Base-by-base conservation (phyloP, 2,888 invertebrate species). In the Melieria picta region DNA sequence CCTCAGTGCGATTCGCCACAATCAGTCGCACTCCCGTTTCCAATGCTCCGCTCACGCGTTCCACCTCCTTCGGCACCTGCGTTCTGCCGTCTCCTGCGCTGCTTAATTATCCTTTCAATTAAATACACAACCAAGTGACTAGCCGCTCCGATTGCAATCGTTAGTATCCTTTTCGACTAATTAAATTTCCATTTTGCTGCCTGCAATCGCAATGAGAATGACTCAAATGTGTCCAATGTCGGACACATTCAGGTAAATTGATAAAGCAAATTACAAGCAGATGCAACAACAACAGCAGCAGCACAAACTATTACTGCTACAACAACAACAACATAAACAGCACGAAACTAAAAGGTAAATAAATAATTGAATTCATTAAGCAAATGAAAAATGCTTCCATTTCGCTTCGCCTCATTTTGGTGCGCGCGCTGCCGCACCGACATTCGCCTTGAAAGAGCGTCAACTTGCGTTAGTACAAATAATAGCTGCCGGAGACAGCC, bases 351-450 rank as follows among this genome's bases (percentile, higher is more conserved):
- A 65, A 80, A 80, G 80, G 80, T 81, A 80, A 80, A 82, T 84
- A 83, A 83, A 83, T 83, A 83, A 83, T 83, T 84, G 82, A 84
- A 84, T 84, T 84, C 83, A 83, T 83, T 83, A 83, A 79, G 82
- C 80, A 83, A 84, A 83, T 84, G 82, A 83, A 79, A 81, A 82
- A 80, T 79, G 75, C 79, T 65, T 62, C 62, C 47, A 45, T 63
- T 56, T 60, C 10, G 4, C 48, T 56, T 55, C 47, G 56, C 57
- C 63, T 16, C 16, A 5, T 13, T 16, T 13, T 13, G 42, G 52
- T 13, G 13, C 9, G 11, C 52, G 9, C n/a, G 52, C 52, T n/a
- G 5, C 4, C 52, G 13, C 7, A 13, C 52, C 11, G 9, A 13
- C 52, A 52, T 52, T 5, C 5, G n/a, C 52, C 13, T 6, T 13